These are phyloP conservation scores for Planococcus citri DNA, from an alignment of 1,140 invertebrate genomes.

Conservation along the genomic window DNA sequence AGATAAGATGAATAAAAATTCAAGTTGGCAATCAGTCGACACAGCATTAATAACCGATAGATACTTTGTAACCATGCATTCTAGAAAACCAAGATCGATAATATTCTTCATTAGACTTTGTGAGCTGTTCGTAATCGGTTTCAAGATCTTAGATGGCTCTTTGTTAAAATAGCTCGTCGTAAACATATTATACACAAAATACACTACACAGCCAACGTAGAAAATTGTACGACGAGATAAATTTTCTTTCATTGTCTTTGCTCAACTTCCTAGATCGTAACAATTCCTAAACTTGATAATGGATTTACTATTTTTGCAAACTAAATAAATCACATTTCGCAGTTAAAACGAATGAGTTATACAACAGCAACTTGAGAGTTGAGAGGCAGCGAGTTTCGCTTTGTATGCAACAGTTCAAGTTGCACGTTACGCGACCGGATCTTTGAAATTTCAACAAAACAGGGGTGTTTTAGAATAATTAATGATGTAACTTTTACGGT, in stretches of 20 bases:
- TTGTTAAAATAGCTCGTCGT: not conserved
- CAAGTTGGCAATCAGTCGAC: too few relatives aligned
- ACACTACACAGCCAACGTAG: not conserved
- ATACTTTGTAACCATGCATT: not conserved
- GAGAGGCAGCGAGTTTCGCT: not conserved
- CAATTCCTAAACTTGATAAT: not conserved
- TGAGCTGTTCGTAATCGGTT: not conserved
- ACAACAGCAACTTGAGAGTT: not conserved
- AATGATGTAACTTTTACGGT: too few relatives aligned
- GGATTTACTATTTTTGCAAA: not conserved
- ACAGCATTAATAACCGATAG: too few relatives aligned
- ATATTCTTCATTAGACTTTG: not conserved
- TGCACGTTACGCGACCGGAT: not conserved
- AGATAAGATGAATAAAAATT: too few relatives aligned
- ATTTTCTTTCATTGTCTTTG: not conserved
- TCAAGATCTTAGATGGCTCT: not conserved
- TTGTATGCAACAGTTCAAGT: slow-evolving; percentile 1
- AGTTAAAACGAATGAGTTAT: not conserved
- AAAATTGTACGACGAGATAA: not conserved
- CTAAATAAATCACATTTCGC: not conserved
- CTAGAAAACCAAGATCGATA: not conserved
- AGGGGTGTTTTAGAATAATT: too few relatives aligned
- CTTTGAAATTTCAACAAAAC: too few relatives aligned
- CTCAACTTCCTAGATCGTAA: not conserved
- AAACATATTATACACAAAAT: too few relatives aligned